Conservation (phyloP, 2,113 vertebrate species). For the Myotis davidii region DNA sequence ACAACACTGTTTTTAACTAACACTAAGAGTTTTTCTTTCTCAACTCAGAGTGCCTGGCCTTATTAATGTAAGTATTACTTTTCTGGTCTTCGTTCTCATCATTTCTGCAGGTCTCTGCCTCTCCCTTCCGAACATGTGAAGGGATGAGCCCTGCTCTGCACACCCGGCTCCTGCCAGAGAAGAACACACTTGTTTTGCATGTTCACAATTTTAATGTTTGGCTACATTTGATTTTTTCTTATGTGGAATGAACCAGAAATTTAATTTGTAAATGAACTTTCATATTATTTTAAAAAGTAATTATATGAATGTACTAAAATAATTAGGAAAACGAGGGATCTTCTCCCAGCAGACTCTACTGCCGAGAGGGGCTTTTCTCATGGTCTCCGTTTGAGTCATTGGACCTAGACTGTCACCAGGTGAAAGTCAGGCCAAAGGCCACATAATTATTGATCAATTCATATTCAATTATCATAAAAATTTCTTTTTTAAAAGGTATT, state of each 20-base stretch:
- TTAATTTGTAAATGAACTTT: background rate
- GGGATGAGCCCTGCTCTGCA: accelerated
- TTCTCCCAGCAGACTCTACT: background rate
- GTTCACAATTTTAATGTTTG: background rate
- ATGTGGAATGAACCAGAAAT: background rate
- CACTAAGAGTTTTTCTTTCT: background rate
- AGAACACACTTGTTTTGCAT: background rate
- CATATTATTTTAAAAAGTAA: background rate
- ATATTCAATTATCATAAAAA: background rate
- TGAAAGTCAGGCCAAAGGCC: background rate
- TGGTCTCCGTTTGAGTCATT: too few species aligned
- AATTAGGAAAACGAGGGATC: background rate
- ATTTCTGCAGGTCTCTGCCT: background rate
- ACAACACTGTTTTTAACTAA: background rate
- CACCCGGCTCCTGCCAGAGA: background rate
- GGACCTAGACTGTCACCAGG: background rate
- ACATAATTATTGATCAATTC: background rate
- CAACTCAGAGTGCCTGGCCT: background rate
- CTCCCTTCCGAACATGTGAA: background rate
- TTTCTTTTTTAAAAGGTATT: background rate
- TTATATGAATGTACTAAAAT: background rate
- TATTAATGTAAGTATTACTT: background rate
- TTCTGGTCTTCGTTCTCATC: background rate
- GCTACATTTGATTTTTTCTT: background rate
- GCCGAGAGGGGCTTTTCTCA: accelerated